phyloP scores from a whole-genome alignment of 2,113 vertebrate genomes.

The Centropus unirufus region DNA sequence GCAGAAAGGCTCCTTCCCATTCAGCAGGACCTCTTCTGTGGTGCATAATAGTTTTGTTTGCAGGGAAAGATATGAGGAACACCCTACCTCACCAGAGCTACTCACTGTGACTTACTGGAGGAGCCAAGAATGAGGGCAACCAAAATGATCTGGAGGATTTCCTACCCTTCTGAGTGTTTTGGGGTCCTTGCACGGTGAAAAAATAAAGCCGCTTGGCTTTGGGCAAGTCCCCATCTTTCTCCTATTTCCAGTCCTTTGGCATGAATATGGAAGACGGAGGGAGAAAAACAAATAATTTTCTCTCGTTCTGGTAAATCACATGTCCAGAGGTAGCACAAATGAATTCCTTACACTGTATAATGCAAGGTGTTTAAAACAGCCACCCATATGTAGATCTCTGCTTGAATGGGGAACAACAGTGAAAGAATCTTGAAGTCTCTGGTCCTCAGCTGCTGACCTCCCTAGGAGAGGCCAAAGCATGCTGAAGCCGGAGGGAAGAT shows the following conservation, averaged over 20 bases:
- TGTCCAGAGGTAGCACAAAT: not conserved
- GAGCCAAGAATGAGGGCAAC: not conserved
- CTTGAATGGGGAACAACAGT: accelerated
- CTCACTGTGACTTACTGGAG: not conserved
- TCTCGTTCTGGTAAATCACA: not conserved
- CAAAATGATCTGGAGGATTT: not conserved
- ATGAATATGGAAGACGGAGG: not conserved
- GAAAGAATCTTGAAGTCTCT: not conserved
- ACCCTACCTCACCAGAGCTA: accelerated
- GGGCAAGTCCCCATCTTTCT: not conserved
- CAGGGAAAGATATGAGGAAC: not conserved
- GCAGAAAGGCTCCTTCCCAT: not conserved
- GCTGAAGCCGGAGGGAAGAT: not conserved
- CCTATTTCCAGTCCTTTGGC: not conserved
- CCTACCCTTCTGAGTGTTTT: not conserved
- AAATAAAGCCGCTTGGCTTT: not conserved
- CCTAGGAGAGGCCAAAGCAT: not conserved
- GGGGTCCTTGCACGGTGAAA: not conserved
- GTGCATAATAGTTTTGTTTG: not conserved
- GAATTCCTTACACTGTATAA: not conserved
- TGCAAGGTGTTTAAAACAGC: not conserved
- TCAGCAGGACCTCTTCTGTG: not conserved
- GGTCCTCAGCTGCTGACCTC: not conserved
- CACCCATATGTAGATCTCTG: accelerated
- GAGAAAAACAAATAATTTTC: not conserved